Conservation (phyloP, 1,140 invertebrate genomes). For the Drosophila paulistorum region DNA sequence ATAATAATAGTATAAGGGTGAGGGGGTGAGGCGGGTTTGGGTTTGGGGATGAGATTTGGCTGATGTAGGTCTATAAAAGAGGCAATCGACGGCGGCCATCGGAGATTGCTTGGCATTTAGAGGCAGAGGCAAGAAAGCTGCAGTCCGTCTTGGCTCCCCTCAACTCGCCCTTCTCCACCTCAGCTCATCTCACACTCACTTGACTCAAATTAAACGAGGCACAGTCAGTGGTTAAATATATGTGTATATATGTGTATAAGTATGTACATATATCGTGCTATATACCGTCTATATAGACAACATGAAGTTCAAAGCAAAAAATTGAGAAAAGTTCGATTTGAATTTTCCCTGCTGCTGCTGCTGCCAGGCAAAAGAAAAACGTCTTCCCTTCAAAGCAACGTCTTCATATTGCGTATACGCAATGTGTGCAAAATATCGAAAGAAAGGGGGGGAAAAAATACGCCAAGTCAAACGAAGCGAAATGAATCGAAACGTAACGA, state of each 20-base stretch:
- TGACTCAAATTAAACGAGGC: slow-evolving; percentile 76
- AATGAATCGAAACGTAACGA: slow-evolving; percentile 13
- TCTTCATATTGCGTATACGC: slow-evolving; percentile 74
- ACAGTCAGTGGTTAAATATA: slow-evolving; percentile 49
- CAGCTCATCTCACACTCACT: slow-evolving; percentile 49
- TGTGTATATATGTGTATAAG: slow-evolving; percentile 31
- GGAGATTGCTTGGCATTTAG: slow-evolving; percentile 43
- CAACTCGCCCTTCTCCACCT: not conserved
- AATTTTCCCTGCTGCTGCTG: slow-evolving; percentile 46
- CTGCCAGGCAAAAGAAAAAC: slow-evolving; percentile 58
- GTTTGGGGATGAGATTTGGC: not conserved
- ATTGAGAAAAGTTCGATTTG: slow-evolving; percentile 29
- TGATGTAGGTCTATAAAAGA: slow-evolving; percentile 46
- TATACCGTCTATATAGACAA: slow-evolving; percentile 24
- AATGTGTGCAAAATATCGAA: slow-evolving; percentile 64
- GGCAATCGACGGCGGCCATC: slow-evolving; percentile 22
- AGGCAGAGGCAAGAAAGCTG: slow-evolving; percentile 48
- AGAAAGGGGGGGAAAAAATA: slow-evolving; percentile 21
- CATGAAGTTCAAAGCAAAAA: slow-evolving; percentile 52
- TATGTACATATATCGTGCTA: not conserved
- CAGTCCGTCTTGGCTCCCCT: slow-evolving; percentile 27
- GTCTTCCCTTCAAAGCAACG: slow-evolving; percentile 69
- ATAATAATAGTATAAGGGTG: slow-evolving; percentile 20
- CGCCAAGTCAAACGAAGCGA: not conserved
- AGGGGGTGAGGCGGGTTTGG: not conserved